Evolutionary conservation across 2,113 vertebrate genomes (phyloP), one percentile per base, ranked within the genome.

Genomic region (Eublepharis macularius): DNA sequence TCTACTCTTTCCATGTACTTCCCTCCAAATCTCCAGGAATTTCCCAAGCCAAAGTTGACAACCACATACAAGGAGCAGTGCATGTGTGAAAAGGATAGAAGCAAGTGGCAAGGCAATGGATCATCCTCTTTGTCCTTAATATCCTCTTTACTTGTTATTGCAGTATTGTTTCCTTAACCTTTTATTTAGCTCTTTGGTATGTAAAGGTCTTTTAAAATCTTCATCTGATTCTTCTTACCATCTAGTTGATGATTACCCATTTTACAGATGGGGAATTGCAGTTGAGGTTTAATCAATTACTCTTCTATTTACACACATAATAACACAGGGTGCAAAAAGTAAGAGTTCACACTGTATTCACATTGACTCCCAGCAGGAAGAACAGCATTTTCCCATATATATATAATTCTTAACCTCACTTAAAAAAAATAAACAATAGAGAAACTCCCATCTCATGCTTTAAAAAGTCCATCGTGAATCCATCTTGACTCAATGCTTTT

Each of bases 401-500:
- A 80, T 75, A 78, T 72, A 54, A 63, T 78, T 83, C 34, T 66
- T 47, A 21, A 90, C 92, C 34, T 88, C 78, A 4, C 83, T 60
- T 47, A 21, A 75, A 90, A 84, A 32, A 66, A 86, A n/a, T n/a
- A n/a, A 81, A 78, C 32, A 78, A 65, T 12, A 4, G 39, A 16
- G 68, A 86, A 80, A 39, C 21, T 84, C 78, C 90, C 78, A 49
- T 41, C 17, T 16, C 7, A 24, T 45, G 63, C 66, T 45, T 80
- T 80, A 66, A 91, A 91, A 88, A 89, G 65, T 70, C 65, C 54
- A 76, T 74, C 74, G 76, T 85, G 85, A 75, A 73, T 89, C 77
- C 65, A 5, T 91, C 86, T 80, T 2, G 0, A 88, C 54, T 0
- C 11, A 80, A 45, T 89, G 36, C 83, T 87, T 93, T 89, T 95